Evolutionary conservation across 1,140 invertebrate species (phyloP).

Genomic region (Argopecten irradians): DNA sequence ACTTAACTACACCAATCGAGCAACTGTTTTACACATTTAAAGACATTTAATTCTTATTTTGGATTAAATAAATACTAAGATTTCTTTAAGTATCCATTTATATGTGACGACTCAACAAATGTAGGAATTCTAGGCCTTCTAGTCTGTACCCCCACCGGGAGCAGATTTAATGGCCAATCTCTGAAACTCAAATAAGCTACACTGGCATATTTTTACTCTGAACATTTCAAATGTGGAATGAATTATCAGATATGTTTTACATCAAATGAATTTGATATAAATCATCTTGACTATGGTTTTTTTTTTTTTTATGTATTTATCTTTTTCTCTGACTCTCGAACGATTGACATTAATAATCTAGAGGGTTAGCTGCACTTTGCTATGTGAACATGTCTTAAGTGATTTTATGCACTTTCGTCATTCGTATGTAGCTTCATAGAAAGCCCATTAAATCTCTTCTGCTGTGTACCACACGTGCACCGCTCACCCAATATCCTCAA

Average conservation of each 20-base stretch:
- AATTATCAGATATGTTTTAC: background rate
- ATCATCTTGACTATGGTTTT: background rate
- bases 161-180: background rate
- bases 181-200: background rate
- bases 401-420: background rate
- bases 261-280: conserved; percentile 10
- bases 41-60: background rate
- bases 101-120: background rate
- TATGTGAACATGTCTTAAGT: background rate
- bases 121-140: background rate
- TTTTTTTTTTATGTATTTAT: background rate
- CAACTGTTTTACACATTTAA: background rate
- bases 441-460: background rate
- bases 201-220: background rate
- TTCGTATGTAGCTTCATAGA: background rate
- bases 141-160: background rate
- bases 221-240: background rate
- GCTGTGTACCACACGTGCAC: background rate
- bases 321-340: background rate
- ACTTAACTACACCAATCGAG: background rate
- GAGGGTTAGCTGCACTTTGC: background rate
- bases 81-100: background rate
- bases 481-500: background rate
- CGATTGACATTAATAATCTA: background rate
- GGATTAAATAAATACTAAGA: background rate